Percentiles rank a stretch among this genome's conserved stretches.
phyloP scores from a whole-genome alignment of 2,888 invertebrate species.

The Tiliacea aurago region DNA sequence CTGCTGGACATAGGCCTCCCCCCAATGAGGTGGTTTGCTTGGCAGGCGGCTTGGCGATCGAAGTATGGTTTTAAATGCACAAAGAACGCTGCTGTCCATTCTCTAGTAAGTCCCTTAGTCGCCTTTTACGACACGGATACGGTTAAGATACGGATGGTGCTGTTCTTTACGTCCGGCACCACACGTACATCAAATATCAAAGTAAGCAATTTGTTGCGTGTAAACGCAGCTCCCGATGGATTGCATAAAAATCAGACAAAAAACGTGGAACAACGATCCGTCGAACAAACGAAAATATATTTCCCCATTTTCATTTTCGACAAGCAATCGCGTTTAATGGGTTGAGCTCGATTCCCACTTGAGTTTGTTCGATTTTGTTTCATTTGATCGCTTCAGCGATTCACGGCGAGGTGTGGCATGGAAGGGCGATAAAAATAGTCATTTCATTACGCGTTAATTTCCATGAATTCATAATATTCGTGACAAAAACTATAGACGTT shows the following conservation, averaged over 20 bases:
- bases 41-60: no score
- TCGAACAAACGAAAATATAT: constrained; percentile 87
- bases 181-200: constrained; percentile 80
- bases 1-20: no score
- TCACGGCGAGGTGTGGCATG: constrained; percentile 75
- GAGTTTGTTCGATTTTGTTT: constrained; percentile 87
- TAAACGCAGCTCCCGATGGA: constrained; percentile 84
- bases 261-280: constrained; percentile 80
- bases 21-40: no score
- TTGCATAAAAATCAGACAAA: constrained; percentile 85
- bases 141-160: no score
- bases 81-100: no score
- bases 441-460: constrained; percentile 60
- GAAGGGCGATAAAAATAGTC: constrained; percentile 61
- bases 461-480: constrained; percentile 30
- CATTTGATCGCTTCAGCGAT: constrained; percentile 83
- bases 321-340: constrained; percentile 89
- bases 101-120: no score
- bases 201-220: constrained; percentile 85
- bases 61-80: no score
- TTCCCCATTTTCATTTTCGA: constrained; percentile 88
- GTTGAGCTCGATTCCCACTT: constrained; percentile 87
- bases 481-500: constrained; percentile 9
- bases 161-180: constrained; percentile 25
- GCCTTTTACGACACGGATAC: no score